Evolutionary conservation across 2,888 invertebrate species (phyloP), one percentile per base, ranked within the genome.

Genomic region (Lottia gigantea): DNA sequence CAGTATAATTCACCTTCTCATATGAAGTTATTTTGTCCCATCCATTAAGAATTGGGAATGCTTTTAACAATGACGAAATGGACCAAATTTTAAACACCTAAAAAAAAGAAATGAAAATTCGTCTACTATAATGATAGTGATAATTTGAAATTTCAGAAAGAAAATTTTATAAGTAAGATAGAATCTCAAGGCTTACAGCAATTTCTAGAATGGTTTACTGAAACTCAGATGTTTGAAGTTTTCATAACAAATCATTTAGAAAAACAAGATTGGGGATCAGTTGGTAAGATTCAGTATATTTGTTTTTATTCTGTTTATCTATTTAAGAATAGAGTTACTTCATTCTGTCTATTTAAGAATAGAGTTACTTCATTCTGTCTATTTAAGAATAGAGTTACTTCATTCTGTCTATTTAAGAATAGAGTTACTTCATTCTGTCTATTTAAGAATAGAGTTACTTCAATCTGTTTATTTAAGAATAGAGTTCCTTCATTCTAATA

Each of bases 161-260:
- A 94, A 66, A 88, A 91, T 12, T 95, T 94, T 87, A 91, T 94
- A 46, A 92, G 92, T 79, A 91, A 90, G 75, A 91, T 92, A 6
- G 85, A 90, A 0, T 92, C 93, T 0, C 78, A 80, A 62, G 80
- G 83, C 25, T 77, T 92, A 49, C 92, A 92, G 76, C 92, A 92
- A 80, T 95, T 95, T 87, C 90, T 95, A 0, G 94, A 94, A 78
- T 95, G 95, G 95, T 95, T 95, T 88, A 92, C 93, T 0, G 94
- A 95, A 85, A 95, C 95, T 0, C 93, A 94, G 0, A 94, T 95
- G 94, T 95, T 95, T 87, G 92, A 92, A 74, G 91, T 93, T 66
- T 95, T 88, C 73, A 83, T 87, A n/a, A 81, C 78, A 31, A 82
- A 85, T 23, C 80, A 83, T 25, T 66, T 83, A 26, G 84, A 85